phyloP scores from a whole-genome alignment of 2,888 invertebrate genomes.

The Drosophila percnosoma region DNA sequence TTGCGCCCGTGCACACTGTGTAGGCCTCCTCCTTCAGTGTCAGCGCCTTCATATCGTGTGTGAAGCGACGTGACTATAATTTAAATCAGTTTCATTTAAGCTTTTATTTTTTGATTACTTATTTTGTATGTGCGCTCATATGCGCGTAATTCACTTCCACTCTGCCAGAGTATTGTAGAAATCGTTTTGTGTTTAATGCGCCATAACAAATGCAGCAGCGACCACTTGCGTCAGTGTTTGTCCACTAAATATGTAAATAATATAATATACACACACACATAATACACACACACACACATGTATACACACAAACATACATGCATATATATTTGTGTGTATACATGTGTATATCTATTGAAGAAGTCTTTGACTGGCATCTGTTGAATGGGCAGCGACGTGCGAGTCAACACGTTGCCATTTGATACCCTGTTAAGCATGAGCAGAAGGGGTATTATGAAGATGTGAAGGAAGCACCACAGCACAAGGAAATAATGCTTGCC shows the following conservation, averaged over 20 bases:
- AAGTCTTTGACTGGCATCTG: conserved; percentile 24
- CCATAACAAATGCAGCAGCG: conserved; percentile 69
- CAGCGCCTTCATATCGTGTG: conserved; percentile 36
- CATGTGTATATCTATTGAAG: conserved; percentile 4
- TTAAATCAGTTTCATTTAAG: conserved; percentile 59
- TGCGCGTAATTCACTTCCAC: conserved; percentile 51
- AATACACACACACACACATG: neutral
- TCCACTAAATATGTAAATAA: conserved; percentile 13
- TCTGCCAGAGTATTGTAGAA: conserved; percentile 50
- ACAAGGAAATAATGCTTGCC: neutral
- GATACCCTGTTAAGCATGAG: neutral
- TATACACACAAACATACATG: conserved; percentile 1
- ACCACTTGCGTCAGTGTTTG: conserved; percentile 66
- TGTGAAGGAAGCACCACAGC: neutral
- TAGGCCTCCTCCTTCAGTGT: conserved; percentile 43
- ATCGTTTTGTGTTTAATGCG: conserved; percentile 70
- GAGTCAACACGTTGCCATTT: conserved; percentile 45
- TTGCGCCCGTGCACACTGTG: conserved; percentile 30
- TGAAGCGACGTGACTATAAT: conserved; percentile 69
- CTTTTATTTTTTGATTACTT: conserved; percentile 43
- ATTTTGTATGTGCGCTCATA: conserved; percentile 48
- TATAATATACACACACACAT: neutral
- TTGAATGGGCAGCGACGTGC: conserved; percentile 51
- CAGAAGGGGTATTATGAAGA: neutral
- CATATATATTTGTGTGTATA: neutral